Percentiles rank a stretch among this genome's conserved stretches.
These are phyloP conservation scores for Paradisaea rubra DNA, from an alignment of 2,113 vertebrate genomes.

Conservation along the genomic window DNA sequence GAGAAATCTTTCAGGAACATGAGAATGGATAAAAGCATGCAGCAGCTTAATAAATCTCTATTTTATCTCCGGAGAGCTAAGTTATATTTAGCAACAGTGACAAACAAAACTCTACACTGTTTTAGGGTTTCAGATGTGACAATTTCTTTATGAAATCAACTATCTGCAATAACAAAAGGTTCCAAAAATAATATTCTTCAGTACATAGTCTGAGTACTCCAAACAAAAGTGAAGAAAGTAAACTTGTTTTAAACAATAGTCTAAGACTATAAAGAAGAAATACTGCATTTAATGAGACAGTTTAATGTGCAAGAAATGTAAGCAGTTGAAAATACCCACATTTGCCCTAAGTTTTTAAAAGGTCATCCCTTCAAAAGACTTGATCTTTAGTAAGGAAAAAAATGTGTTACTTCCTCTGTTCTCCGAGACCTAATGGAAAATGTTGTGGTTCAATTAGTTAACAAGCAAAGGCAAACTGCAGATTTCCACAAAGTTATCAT, in stretches of 20 bases:
- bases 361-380: background rate
- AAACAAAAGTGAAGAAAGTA: background rate
- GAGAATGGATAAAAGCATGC: slow-evolving; percentile 14
- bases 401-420: background rate
- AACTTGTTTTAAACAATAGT: background rate
- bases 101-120: background rate
- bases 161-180: background rate
- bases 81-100: slow-evolving; percentile 29
- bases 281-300: background rate
- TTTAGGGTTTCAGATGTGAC: background rate
- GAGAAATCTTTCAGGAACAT: slow-evolving; percentile 50
- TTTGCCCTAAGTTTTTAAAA: background rate
- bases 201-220: background rate
- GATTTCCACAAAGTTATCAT: background rate
- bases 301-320: background rate
- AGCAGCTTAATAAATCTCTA: slow-evolving; percentile 26
- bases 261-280: background rate
- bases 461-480: background rate
- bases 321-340: background rate
- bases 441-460: background rate
- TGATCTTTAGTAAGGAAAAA: background rate
- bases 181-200: background rate
- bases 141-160: background rate
- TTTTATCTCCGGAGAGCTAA: slow-evolving; percentile 34
- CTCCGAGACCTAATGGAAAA: background rate